Percentiles rank a stretch among this genome's conserved stretches.
Evolutionary conservation across 2,797 vertebrate species (phyloP).

Genomic region (Macrochelys suwanniensis): DNA sequence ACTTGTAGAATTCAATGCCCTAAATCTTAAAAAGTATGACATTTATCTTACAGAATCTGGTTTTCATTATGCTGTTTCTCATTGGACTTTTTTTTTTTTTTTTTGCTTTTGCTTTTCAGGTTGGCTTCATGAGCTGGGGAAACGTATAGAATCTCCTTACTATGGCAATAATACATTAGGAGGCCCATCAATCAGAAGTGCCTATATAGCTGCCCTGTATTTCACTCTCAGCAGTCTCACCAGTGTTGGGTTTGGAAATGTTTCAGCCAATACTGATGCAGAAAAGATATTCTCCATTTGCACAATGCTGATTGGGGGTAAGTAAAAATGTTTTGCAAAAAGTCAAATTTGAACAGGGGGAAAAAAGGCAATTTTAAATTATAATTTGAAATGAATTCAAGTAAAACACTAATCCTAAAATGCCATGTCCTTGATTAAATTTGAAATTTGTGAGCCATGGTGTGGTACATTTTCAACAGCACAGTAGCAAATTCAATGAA

Average conservation of each 20-base stretch:
- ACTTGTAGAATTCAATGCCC: not conserved
- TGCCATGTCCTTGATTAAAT: not conserved
- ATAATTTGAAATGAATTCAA: not conserved
- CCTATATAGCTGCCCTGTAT: slow-evolving; percentile 96
- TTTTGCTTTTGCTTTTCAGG: slow-evolving; percentile 80
- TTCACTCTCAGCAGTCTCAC: slow-evolving; percentile 98
- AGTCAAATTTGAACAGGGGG: not conserved
- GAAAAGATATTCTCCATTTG: slow-evolving; percentile 99
- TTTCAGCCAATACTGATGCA: slow-evolving; percentile 95
- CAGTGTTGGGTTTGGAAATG: slow-evolving; percentile 98
- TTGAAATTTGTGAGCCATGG: not conserved
- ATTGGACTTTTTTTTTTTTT: not conserved
- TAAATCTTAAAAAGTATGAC: not conserved
- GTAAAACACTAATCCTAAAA: not conserved
- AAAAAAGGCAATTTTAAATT: not conserved
- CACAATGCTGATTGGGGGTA: slow-evolving; percentile 97
- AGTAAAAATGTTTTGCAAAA: not conserved
- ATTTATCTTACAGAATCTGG: not conserved
- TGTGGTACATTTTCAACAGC: not conserved
- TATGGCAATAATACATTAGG: slow-evolving; percentile 85
- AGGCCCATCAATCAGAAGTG: slow-evolving; percentile 92
- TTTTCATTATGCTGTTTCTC: not conserved
- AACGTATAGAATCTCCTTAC: slow-evolving; percentile 94
- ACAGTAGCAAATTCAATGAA: not conserved
- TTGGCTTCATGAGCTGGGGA: slow-evolving; percentile 97